Base-by-base conservation (phyloP, 2,113 vertebrate genomes). In the Mola mola region DNA sequence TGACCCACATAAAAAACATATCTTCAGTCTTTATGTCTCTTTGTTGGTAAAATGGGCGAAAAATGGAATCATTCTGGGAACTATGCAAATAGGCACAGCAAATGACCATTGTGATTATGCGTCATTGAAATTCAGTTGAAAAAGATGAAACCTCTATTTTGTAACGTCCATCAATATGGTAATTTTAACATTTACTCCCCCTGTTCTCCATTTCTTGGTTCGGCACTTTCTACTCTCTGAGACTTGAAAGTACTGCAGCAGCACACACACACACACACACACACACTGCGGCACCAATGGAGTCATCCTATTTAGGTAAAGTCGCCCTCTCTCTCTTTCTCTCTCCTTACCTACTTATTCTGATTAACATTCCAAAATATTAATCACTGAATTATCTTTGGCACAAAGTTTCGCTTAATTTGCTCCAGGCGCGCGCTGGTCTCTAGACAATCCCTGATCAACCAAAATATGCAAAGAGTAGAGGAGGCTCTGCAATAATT, bases 131-230 rank as follows among this genome's bases (percentile, higher is more conserved):
- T 84, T 87, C 85, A 72, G 80, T 82, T 86, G 67, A 86, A 83
- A 86, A 85, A 84, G 77, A 88, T 83, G 85, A 85, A 86, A 78
- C 66, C 72, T 81, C 70, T 87, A 84, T 88, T 91, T 88, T 86
- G 82, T 88, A 90, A 88, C 88, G 90, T 87, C 87, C 83, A 88
- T 90, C 94, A 93, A 94, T 93, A 95, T 94, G 93, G 66, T 94
- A 95, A 95, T 96, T 95, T 95, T 94, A 95, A 93, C 93, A 94
- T 95, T 95, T 96, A 87, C 79, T 83, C 90, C 89, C 68, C 78
- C 84, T 94, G 91, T 91, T 93, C 91, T 93, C 66, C 65, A 62
- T 82, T 86, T 88, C 67, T 82, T 92, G 86, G 49, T 0, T 83
- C 81, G 86, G 81, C 83, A 78, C 83, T 82, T 84, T 78, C 66